These are phyloP conservation scores for Carduelis carduelis DNA, from an alignment of 2,797 vertebrate species.

Conservation along the genomic window DNA sequence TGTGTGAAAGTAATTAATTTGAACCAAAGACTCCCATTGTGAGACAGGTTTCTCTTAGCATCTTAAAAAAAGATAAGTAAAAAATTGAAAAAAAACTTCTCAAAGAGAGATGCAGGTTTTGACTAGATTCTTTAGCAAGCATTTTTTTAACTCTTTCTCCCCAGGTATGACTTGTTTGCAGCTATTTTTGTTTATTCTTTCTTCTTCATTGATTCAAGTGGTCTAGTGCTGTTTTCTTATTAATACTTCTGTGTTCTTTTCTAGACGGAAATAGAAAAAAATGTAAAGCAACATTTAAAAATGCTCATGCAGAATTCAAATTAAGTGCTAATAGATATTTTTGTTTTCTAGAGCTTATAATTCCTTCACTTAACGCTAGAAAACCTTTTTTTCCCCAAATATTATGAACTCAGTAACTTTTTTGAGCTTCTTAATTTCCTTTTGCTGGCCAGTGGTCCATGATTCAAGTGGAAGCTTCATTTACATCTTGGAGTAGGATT, in stretches of 20 bases:
- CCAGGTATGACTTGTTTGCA: background rate
- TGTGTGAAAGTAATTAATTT: background rate
- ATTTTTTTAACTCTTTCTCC: background rate
- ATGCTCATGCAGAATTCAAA: background rate
- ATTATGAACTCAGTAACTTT: background rate
- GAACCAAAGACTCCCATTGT: background rate
- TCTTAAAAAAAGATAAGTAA: background rate
- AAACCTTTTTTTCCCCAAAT: background rate
- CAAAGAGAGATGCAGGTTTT: background rate
- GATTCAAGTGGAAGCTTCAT: background rate
- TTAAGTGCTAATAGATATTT: background rate
- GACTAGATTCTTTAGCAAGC: background rate
- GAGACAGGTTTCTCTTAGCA: background rate
- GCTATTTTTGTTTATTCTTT: background rate
- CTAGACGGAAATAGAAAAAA: background rate
- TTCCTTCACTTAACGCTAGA: background rate
- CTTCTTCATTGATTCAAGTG: background rate
- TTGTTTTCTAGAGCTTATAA: background rate
- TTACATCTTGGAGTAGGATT: background rate
- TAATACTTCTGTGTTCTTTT: background rate
- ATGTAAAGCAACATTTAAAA: background rate
- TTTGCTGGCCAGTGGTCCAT: background rate
- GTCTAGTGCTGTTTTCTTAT: background rate
- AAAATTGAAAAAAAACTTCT: background rate
- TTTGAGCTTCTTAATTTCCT: background rate